Evolutionary conservation across 2,888 invertebrate species (phyloP).

Genomic region (Tenodera sinensis): DNA sequence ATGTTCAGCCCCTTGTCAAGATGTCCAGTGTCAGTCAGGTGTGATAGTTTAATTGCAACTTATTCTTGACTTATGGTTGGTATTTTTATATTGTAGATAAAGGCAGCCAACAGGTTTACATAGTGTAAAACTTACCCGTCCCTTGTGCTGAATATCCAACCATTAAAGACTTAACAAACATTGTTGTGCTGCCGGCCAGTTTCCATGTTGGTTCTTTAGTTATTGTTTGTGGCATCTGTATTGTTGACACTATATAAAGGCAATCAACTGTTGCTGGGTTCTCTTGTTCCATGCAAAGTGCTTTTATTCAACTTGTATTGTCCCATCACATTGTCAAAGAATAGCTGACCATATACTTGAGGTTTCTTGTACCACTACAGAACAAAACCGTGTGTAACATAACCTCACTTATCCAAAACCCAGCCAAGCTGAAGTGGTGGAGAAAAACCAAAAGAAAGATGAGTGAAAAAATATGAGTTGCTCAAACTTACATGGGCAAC

Average conservation of each 20-base stretch:
- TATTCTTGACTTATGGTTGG: slow-evolving; percentile 28
- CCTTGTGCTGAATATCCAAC: slow-evolving; percentile 26
- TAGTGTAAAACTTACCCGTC: slow-evolving; percentile 26
- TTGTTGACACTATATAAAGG: slow-evolving; percentile 16
- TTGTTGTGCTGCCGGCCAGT: slow-evolving; percentile 20
- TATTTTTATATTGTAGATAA: slow-evolving; percentile 32
- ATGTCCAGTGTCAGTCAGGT: slow-evolving; percentile 27
- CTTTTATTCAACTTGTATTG: not conserved
- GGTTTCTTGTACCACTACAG: too few species aligned
- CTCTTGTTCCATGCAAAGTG: not conserved
- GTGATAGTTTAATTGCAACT: slow-evolving; percentile 26
- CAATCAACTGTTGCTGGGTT: slow-evolving; percentile 9
- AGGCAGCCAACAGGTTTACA: slow-evolving; percentile 22
- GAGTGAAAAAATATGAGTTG: too few species aligned
- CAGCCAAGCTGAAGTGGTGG: too few species aligned
- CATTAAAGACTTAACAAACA: slow-evolving; percentile 8
- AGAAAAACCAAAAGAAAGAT: too few species aligned
- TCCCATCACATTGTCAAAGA: not conserved
- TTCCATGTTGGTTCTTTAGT: slow-evolving; percentile 14
- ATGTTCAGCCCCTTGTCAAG: slow-evolving; percentile 20
- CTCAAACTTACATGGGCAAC: too few species aligned
- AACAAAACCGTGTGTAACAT: too few species aligned
- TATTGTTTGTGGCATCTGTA: slow-evolving; percentile 16
- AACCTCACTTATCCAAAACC: too few species aligned
- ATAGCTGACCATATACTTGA: too few species aligned